A percentile compares a stretch with the other conserved stretches of the same genome.
These are phyloP conservation scores for Noctilio leporinus DNA, from an alignment of 2,113 vertebrate genomes.

Conservation along the genomic window DNA sequence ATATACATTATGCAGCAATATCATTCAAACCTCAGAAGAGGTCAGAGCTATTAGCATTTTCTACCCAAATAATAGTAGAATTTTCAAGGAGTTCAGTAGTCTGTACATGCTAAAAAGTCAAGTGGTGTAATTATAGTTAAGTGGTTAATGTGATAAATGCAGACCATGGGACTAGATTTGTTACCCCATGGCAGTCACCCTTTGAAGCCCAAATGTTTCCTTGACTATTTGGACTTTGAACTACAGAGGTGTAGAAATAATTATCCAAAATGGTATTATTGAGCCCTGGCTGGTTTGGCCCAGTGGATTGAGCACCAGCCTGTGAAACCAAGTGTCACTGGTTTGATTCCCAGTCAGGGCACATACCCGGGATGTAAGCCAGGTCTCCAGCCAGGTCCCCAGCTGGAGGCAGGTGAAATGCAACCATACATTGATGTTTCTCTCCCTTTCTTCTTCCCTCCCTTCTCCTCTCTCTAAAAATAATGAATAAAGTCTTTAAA, in stretches of 20 bases:
- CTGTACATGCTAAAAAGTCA: neutral
- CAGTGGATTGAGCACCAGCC: no score
- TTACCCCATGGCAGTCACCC: neutral
- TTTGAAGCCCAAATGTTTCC: neutral
- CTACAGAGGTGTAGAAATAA: neutral
- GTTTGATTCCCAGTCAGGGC: no score
- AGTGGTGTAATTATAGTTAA: neutral
- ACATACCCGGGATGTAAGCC: no score
- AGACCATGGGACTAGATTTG: neutral
- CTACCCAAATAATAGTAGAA: neutral
- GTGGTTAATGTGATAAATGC: neutral
- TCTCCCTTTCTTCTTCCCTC: no score
- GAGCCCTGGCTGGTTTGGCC: no score
- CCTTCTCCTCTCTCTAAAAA: no score
- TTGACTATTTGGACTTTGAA: neutral
- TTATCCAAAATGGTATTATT: neutral
- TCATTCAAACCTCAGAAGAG: neutral
- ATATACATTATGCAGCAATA: neutral
- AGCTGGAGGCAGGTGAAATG: no score
- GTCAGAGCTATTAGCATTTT: neutral
- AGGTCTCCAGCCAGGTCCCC: no score
- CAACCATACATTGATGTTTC: no score
- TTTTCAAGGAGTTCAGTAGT: neutral
- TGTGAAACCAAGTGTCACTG: no score
- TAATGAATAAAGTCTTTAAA: no score